A percentile compares a stretch with the other conserved stretches of the same genome.
Evolutionary conservation across 2,888 invertebrate species (phyloP).

Genomic region (Encarsia formosa): DNA sequence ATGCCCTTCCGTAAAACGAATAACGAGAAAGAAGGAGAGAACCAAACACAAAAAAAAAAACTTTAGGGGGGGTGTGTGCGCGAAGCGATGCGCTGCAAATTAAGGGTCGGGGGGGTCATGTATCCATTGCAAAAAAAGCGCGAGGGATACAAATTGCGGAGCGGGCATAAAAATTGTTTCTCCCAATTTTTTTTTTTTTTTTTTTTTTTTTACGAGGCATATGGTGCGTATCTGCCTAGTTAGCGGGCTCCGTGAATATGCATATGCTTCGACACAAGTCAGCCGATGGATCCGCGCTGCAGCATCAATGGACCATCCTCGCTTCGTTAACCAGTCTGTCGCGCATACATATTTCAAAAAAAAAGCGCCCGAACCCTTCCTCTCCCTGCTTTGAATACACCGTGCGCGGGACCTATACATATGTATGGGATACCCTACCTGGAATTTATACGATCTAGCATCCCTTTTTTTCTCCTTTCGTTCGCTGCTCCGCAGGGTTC

Average conservation of each 20-base stretch:
- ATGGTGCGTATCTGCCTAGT: slow-evolving; percentile 35
- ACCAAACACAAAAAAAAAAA: too few relatives aligned
- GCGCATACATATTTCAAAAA: too few relatives aligned
- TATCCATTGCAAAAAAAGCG: too few relatives aligned
- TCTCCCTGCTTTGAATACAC: slow-evolving; percentile 51
- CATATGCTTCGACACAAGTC: slow-evolving; percentile 20
- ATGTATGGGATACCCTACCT: slow-evolving; percentile 39
- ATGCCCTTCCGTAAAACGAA: too few relatives aligned
- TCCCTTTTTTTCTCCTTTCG: slow-evolving; percentile 10
- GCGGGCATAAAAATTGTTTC: too few relatives aligned
- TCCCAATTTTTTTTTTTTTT: not conserved
- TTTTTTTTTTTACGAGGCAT: slow-evolving; percentile 6
- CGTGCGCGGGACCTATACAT: slow-evolving; percentile 46
- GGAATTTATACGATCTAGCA: slow-evolving; percentile 3
- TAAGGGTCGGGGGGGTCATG: too few relatives aligned
- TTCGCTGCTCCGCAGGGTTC: slow-evolving; percentile 14
- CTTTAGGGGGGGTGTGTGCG: too few relatives aligned
- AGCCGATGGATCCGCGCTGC: not conserved
- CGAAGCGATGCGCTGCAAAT: too few relatives aligned
- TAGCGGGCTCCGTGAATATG: slow-evolving; percentile 35
- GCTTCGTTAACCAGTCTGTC: slow-evolving; percentile 53
- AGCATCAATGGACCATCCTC: slow-evolving; percentile 50
- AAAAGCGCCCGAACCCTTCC: slow-evolving; percentile 40
- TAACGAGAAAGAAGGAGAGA: too few relatives aligned
- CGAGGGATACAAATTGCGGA: too few relatives aligned